Base-by-base conservation (phyloP, 2,797 vertebrate genomes). In the Esox lucius region DNA sequence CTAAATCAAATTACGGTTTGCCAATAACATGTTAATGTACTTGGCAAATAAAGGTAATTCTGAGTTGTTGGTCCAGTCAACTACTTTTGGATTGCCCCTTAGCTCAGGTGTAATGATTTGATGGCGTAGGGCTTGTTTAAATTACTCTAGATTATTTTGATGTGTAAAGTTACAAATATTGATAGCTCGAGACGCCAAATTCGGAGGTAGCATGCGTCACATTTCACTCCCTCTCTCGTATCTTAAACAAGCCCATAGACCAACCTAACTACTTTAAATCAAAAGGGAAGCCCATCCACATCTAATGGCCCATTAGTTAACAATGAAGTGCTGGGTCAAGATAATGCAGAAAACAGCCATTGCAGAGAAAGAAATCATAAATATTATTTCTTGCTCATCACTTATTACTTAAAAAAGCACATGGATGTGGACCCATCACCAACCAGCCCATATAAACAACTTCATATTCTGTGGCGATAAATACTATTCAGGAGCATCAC, bases 391-490 rank as follows among this genome's bases (percentile, higher is more conserved):
- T 61, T 61, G n/a, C 56, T 61, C 56, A 61, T 61, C 42, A 9
- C 22, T 31, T 59, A 24, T 24, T 12, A 61, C 56, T 61, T 24
- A 26, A 5, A 8, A 24, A 61, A 26, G 53, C 53, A 56, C 53
- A 56, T 56, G 19, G n/a, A n/a, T 4, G 24, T 26, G 56, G 68
- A 72, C 74, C 67, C 69, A 35, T n/a, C 11, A 31, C 24, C 22
- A 24, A 26, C 39, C 66, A 80, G 71, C 39, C 42, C 22, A 49
- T 59, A 67, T 31, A 64, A 64, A 13, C 61, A 64, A 31, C 26
- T 33, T 31, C 62, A 15, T 8, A 24, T 12, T 59, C 56, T 22
- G 3, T 59, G n/a, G 56, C 8, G 22, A 9, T 59, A 22, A 1
- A 24, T 3, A 22, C 56, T 9, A 11, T 59, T 59, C 11, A 53